A percentile compares a stretch with the other conserved stretches of the same genome.
phyloP scores from a whole-genome alignment of 2,888 invertebrate genomes.

The Tachina lurida region DNA sequence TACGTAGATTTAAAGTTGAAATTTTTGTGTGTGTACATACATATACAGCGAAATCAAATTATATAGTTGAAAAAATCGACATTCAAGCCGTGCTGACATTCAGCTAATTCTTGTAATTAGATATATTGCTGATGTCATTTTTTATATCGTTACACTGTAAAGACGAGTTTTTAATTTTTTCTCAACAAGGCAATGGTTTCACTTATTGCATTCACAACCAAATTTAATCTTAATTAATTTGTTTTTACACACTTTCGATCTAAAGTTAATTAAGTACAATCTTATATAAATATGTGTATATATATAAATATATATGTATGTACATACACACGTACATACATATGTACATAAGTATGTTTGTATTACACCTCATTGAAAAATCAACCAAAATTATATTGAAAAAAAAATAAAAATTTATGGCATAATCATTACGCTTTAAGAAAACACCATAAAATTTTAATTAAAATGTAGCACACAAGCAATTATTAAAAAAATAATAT shows the following conservation, averaged over 20 bases:
- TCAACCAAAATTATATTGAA: slow-evolving; percentile 24
- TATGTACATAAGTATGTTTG: neutral
- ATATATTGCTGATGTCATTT: too few species aligned
- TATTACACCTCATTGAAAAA: slow-evolving; percentile 17
- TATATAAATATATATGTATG: neutral
- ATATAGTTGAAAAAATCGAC: too few species aligned
- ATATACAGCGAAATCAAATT: too few species aligned
- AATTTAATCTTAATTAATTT: slow-evolving; percentile 16
- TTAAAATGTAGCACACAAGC: slow-evolving; percentile 65
- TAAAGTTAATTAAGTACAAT: neutral
- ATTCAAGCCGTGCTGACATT: too few species aligned
- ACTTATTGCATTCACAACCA: neutral
- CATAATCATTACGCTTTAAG: slow-evolving; percentile 27
- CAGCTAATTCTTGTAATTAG: too few species aligned
- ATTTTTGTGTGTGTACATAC: too few species aligned
- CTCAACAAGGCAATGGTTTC: neutral
- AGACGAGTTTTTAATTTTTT: neutral
- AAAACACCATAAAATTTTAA: slow-evolving; percentile 59
- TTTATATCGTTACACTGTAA: too few species aligned
- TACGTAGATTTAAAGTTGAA: too few species aligned
- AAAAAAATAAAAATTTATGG: slow-evolving; percentile 34
- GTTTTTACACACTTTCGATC: slow-evolving; percentile 10
- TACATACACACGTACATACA: neutral
- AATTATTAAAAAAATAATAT: slow-evolving; percentile 31
- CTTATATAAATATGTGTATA: neutral